Base-by-base conservation (phyloP, 2,113 vertebrate species). In the Odocoileus virginianus region DNA sequence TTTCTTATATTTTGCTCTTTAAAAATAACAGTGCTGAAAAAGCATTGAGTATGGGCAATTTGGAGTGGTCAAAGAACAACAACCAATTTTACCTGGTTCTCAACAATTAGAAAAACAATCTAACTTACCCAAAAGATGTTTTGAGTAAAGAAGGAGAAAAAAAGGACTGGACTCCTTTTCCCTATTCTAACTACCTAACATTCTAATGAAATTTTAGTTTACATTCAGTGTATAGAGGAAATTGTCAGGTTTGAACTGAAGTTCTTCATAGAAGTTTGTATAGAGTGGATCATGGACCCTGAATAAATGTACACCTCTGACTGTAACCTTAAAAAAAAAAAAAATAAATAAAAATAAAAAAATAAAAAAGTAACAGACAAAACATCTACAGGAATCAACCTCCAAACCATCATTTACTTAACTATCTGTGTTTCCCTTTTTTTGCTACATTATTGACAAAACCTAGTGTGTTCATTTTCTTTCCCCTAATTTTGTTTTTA, bases 1-100 rank as follows among this genome's bases (percentile, higher is more conserved):
- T 98, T 98, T 98, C 88, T 98, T 97, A 64, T 98, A 97, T 98
- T 98, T 98, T 98, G 79, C 86, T 98, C 96, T 95, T 98, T 98
- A 98, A 98, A 98, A 98, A 98, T 98, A 96, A 98, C 96, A 98
- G 87, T 89, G 95, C 91, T 97, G 60, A 98, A 89, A 93, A 88
- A 98, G 25, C 90, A 98, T 97, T 98, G 92, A 97, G 88, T 90
- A 89, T 95, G 94, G 98, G 98, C 95, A 97, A 98, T 98, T 98
- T 93, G 84, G 60, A 98, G 96, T 94, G 91, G 87, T 95, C 97
- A 97, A 94, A 89, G 78, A 79, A 98, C 79, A 58, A 98, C 64
- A 97, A 89, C 79, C 43, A 43, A 74, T 97, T 96, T 78, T 95
- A 94, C 4, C 67, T 55, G 23, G 28, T 93, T 98, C 90, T 96